Conservation (phyloP, 2,113 vertebrate species). For the Marmota monax region DNA sequence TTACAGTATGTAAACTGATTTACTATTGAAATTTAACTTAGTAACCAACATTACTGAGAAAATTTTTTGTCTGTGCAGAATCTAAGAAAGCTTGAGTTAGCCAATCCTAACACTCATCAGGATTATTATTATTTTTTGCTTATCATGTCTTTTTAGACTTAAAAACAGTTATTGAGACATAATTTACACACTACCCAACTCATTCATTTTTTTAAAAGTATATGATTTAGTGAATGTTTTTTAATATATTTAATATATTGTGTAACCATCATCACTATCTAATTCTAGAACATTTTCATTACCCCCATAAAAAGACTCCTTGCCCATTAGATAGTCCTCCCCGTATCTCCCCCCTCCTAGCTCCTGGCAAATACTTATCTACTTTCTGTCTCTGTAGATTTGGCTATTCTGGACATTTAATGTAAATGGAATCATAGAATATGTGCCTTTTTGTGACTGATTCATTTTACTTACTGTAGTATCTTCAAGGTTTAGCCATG, state of each 20-base stretch:
- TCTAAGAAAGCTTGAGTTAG: conserved; percentile 58
- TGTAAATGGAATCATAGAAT: conserved; percentile 15
- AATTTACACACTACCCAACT: conserved; percentile 5
- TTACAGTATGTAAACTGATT: not conserved
- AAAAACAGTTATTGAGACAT: not conserved
- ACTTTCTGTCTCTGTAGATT: conserved; percentile 23
- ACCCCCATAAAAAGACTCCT: not conserved
- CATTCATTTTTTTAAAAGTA: not conserved
- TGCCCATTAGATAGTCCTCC: not conserved
- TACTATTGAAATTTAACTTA: conserved; percentile 44
- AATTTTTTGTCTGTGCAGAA: conserved; percentile 38
- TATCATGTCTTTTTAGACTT: conserved; percentile 19
- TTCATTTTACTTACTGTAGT: conserved; percentile 29
- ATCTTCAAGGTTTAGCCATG: not conserved
- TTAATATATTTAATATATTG: not conserved
- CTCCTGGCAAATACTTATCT: not conserved
- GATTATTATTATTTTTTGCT: not conserved
- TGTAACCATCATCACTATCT: not conserved
- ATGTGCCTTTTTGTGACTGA: not conserved
- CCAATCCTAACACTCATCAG: conserved; percentile 43
- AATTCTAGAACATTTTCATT: conserved; percentile 38
- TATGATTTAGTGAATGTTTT: not conserved
- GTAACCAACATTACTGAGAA: conserved; percentile 6
- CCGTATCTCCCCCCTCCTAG: not conserved
- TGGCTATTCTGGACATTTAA: not conserved